A percentile compares a stretch with the other conserved stretches of the same genome.
Conservation (phyloP, 2,797 vertebrate genomes). For the Calcarius lapponicus region DNA sequence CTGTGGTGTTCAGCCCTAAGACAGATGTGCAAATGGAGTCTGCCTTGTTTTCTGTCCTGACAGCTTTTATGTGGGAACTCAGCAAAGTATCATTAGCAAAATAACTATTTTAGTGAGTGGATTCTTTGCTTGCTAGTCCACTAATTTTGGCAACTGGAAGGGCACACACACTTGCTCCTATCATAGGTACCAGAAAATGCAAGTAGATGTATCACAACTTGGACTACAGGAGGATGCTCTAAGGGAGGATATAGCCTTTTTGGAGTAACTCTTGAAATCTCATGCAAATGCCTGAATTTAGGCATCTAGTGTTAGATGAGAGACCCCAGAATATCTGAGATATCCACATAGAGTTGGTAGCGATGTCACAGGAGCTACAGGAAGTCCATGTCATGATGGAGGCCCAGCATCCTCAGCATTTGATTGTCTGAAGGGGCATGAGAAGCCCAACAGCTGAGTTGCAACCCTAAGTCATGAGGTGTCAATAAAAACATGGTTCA, state of each 20-base stretch:
- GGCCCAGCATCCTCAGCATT: fast-evolving
- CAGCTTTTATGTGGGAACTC: neutral
- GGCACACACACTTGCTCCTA: fast-evolving
- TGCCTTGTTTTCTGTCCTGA: neutral
- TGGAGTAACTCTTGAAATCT: neutral
- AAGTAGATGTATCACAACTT: neutral
- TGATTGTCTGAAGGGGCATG: fast-evolving
- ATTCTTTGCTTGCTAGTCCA: neutral
- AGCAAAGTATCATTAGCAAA: neutral
- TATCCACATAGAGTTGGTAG: neutral
- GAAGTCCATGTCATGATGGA: neutral
- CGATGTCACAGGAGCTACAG: neutral
- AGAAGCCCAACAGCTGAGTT: neutral
- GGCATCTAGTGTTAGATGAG: neutral
- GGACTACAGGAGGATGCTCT: neutral
- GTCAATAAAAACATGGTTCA: neutral
- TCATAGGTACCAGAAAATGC: neutral
- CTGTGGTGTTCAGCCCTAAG: neutral
- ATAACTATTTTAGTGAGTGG: neutral
- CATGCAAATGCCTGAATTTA: neutral
- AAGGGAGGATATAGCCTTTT: neutral
- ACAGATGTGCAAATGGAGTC: neutral
- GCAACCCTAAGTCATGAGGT: neutral
- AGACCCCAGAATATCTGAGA: neutral
- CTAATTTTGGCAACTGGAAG: neutral